These are phyloP conservation scores for Pica pica DNA, from an alignment of 2,113 vertebrate genomes.

Conservation along the genomic window DNA sequence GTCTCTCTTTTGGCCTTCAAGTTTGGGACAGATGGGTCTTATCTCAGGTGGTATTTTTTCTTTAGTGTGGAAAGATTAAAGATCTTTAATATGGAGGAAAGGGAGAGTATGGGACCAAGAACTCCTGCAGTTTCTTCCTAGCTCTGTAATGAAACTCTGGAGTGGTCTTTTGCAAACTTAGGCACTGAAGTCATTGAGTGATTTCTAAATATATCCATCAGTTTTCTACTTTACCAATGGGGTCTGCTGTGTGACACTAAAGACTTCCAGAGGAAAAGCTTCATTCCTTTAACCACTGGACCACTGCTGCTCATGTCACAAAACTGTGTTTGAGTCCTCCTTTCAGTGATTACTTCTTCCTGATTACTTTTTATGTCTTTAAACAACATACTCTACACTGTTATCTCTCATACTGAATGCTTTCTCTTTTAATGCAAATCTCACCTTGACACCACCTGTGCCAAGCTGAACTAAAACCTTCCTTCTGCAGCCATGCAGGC, in stretches of 20 bases:
- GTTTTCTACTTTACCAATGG: background rate
- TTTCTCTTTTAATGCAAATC: background rate
- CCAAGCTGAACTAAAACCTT: background rate
- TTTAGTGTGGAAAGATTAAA: background rate
- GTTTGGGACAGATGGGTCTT: background rate
- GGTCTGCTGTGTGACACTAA: background rate
- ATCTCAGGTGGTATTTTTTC: background rate
- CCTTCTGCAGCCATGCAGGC: background rate
- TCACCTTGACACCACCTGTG: background rate
- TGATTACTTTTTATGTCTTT: background rate
- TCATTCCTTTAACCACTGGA: background rate
- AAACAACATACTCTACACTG: background rate
- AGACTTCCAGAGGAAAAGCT: background rate
- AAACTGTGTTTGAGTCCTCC: background rate
- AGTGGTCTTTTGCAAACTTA: background rate
- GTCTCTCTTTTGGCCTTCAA: background rate
- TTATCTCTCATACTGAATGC: background rate
- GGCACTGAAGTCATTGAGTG: background rate
- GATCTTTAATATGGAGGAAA: background rate
- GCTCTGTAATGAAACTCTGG: background rate
- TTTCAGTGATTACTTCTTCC: background rate
- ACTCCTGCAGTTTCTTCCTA: background rate
- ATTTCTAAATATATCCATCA: background rate
- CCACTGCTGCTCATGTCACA: background rate
- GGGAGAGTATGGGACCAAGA: background rate